These are phyloP conservation scores for Microplitis manilae DNA, from an alignment of 2,888 invertebrate species.

Conservation along the genomic window DNA sequence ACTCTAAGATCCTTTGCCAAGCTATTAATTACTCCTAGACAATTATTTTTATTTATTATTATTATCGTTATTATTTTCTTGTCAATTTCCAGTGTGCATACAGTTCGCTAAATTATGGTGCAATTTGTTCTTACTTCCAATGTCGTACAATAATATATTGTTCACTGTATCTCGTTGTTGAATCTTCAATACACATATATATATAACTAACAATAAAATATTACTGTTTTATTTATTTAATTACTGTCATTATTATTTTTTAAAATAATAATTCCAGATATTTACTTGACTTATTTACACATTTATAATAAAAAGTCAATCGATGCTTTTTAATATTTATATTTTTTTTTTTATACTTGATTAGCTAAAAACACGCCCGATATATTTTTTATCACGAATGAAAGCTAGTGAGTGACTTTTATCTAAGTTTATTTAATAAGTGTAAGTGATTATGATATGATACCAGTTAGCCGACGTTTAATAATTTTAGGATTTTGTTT, in stretches of 20 bases:
- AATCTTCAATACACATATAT: not conserved
- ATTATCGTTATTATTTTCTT: constrained; percentile 12
- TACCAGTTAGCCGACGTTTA: too few relatives aligned
- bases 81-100: constrained; percentile 32
- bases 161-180: constrained; percentile 12
- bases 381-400: not conserved
- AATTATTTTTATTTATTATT: constrained; percentile 11
- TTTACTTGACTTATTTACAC: constrained; percentile 48
- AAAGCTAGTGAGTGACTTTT: constrained; percentile 23
- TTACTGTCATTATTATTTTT: constrained; percentile 18
- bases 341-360: constrained; percentile 25
- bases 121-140: not conserved
- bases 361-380: constrained; percentile 1
- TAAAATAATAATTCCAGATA: not conserved
- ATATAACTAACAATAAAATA: not conserved
- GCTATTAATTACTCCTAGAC: constrained; percentile 25
- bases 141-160: constrained; percentile 4
- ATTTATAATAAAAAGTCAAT: constrained; percentile 43
- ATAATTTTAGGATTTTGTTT: too few relatives aligned
- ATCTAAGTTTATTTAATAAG: constrained; percentile 13
- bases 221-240: not conserved
- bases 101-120: not conserved
- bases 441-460: too few relatives aligned
- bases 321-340: constrained; percentile 40
- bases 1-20: constrained; percentile 14